Evolutionary conservation across 2,888 invertebrate genomes (phyloP), one percentile per base, ranked within the genome.

Genomic region (Maniola hyperantus): DNA sequence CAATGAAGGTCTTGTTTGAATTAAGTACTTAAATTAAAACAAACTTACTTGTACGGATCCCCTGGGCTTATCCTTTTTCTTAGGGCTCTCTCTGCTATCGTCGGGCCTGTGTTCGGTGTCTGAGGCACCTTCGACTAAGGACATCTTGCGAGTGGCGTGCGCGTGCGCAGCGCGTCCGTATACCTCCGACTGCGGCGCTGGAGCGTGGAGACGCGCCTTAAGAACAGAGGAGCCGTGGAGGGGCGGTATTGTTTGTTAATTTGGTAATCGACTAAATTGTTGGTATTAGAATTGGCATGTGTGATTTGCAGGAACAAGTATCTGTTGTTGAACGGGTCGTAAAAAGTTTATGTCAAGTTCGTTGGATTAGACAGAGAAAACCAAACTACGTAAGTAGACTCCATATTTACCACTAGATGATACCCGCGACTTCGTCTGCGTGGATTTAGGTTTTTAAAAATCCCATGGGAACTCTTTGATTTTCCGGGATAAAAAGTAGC

Each of bases 41-140:
- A 53, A 51, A 42, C 15, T 53, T 20, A 7, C 13, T 70, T 76
- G 67, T 59, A 77, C 78, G 74, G 77, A 79, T 68, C 73, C 71
- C 59, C 76, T 63, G 15, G 71, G 68, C 70, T 78, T 76, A 18
- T 78, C 75, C 64, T 75, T 76, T 65, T 75, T 76, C 55, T 72
- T 73, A 13, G 71, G 70, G 51, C 66, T 72, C 55, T 77, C 75
- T n/a, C 76, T 77, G 42, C 70, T 72, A 54, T 77, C 75, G 13
- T 76, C 77, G 39, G 70, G 76, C 60, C 76, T 77, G 65, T 84
- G 83, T 76, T 91, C 91, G 54, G 85, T 84, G 77, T 91, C 91
- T 64, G 91, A 91, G 70, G 82, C 82, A 72, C 84, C 91, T 85
- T 90, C 91, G 59, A 82, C 91, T 83, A 91, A 79, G 88, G 91